A percentile compares a stretch with the other conserved stretches of the same genome.
These are phyloP conservation scores for Flexamia atlantica DNA, from an alignment of 2,888 invertebrate genomes.

Conservation along the genomic window DNA sequence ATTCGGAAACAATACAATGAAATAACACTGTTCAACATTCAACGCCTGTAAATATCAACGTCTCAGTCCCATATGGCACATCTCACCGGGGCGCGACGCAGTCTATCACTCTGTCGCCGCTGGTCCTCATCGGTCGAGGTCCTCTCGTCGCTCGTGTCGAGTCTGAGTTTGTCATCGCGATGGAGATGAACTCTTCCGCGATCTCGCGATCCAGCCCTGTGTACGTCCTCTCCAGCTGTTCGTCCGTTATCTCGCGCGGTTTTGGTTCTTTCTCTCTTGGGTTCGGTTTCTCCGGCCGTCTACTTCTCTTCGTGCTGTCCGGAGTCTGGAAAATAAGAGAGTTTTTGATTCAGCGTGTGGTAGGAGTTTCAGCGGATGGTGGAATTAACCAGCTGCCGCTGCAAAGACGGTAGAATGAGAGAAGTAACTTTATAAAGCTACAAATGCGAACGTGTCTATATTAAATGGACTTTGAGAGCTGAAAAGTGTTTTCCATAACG, in stretches of 20 bases:
- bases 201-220: constrained; percentile 74
- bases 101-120: constrained; percentile 37
- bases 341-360: too few species aligned
- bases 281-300: constrained; percentile 60
- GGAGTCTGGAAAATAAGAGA: constrained; percentile 34
- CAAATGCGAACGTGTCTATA: too few species aligned
- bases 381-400: too few species aligned
- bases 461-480: too few species aligned
- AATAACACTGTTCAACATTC: too few species aligned
- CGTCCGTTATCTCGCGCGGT: constrained; percentile 72
- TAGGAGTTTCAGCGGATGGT: too few species aligned
- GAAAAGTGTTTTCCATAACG: too few species aligned
- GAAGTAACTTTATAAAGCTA: too few species aligned
- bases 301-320: constrained; percentile 33
- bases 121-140: not conserved
- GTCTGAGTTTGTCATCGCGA: constrained; percentile 71
- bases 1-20: too few species aligned
- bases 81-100: constrained; percentile 30
- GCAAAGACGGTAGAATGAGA: too few species aligned
- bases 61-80: constrained; percentile 11
- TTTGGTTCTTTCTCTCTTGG: constrained; percentile 66
- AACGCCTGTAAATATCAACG: too few species aligned
- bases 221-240: constrained; percentile 73
- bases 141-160: not conserved
- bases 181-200: constrained; percentile 74